Conservation (phyloP, 2,113 vertebrate species). For the Dromaius novaehollandiae region DNA sequence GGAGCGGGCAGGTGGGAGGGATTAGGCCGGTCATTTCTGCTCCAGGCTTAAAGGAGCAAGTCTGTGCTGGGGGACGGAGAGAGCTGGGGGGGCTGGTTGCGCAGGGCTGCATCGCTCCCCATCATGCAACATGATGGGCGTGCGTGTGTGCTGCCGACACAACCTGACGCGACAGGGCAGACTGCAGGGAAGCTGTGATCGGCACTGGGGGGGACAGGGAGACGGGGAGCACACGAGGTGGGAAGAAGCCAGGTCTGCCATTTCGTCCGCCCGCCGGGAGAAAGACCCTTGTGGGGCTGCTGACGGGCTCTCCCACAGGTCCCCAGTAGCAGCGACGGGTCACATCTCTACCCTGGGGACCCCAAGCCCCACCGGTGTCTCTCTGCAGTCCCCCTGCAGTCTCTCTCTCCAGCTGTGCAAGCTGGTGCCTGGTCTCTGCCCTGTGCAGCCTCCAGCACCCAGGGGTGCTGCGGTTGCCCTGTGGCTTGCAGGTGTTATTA, state of each 20-base stretch:
- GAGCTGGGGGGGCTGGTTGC: accelerated
- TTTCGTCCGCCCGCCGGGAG: too few species aligned
- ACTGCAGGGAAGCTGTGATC: background rate
- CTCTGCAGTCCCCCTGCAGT: too few species aligned
- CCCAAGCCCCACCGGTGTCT: background rate
- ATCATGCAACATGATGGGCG: background rate
- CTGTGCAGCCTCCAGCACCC: background rate
- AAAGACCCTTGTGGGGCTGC: background rate
- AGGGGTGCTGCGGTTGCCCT: accelerated
- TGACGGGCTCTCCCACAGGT: background rate
- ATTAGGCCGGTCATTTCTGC: conserved; percentile 49
- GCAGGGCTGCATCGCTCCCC: background rate
- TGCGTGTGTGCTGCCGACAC: background rate
- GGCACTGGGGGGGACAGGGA: too few species aligned
- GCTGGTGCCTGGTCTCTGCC: background rate
- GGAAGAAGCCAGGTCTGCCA: background rate
- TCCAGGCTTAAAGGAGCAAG: conserved; percentile 69
- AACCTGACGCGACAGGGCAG: accelerated
- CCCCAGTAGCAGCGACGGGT: accelerated
- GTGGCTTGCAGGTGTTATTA: background rate
- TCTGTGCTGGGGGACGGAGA: background rate
- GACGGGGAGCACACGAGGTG: background rate
- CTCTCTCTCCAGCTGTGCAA: accelerated
- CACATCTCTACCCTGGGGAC: background rate
- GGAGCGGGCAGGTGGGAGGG: conserved; percentile 71